A percentile compares a stretch with the other conserved stretches of the same genome.
phyloP scores from a whole-genome alignment of 2,888 invertebrate species.

The Hermodice carunculata region DNA sequence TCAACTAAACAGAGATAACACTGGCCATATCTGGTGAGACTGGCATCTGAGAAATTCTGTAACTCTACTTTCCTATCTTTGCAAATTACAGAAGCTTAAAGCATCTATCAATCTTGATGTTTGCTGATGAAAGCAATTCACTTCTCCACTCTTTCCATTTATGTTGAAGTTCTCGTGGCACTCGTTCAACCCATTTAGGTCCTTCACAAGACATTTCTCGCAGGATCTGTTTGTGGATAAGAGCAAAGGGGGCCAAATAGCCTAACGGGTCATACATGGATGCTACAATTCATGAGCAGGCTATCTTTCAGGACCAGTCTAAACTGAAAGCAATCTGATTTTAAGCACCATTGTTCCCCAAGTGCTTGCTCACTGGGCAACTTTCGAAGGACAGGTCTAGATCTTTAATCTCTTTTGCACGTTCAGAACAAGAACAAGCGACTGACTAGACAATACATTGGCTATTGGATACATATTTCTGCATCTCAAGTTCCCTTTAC shows the following conservation, averaged over 20 bases:
- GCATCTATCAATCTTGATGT: conserved; percentile 5
- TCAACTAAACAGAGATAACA: conserved; percentile 19
- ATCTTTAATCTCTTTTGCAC: conserved; percentile 18
- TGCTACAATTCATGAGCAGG: conserved; percentile 31
- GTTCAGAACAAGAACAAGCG: conserved; percentile 23
- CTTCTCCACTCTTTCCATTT: conserved; percentile 38
- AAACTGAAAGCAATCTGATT: conserved; percentile 18
- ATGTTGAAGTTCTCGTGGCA: conserved; percentile 26
- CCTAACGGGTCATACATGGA: conserved; percentile 39
- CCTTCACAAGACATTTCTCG: conserved; percentile 36
- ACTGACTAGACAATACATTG: conserved; percentile 33
- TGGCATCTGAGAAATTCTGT: conserved; percentile 30
- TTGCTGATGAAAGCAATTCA: neutral
- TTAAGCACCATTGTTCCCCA: conserved; percentile 29
- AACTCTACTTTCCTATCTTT: conserved; percentile 1
- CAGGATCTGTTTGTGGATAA: conserved; percentile 40
- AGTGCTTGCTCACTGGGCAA: conserved; percentile 14
- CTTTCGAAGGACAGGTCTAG: conserved; percentile 26
- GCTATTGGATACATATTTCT: conserved; percentile 37
- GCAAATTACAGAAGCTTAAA: neutral
- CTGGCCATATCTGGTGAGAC: conserved; percentile 23
- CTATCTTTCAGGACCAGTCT: conserved; percentile 20
- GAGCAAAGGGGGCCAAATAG: conserved; percentile 40
- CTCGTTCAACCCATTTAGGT: conserved; percentile 41
- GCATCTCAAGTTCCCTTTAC: conserved; percentile 31